These are phyloP conservation scores for Apamea crenata DNA, from an alignment of 2,888 invertebrate genomes.

Conservation along the genomic window DNA sequence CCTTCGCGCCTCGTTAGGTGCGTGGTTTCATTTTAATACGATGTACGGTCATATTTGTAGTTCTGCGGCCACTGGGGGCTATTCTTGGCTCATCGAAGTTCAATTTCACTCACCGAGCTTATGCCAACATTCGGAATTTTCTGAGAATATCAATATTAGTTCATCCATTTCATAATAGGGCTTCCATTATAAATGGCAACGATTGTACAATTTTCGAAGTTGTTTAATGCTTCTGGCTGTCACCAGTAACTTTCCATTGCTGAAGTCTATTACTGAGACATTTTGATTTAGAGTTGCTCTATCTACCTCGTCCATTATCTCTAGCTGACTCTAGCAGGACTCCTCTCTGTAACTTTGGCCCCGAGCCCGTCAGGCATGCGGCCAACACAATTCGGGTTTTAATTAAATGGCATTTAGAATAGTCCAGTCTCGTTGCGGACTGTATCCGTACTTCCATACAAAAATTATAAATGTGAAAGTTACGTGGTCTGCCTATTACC, in stretches of 20 bases:
- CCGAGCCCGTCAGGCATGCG: slow-evolving; percentile 28
- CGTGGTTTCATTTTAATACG: slow-evolving; percentile 44
- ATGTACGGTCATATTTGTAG: slow-evolving; percentile 13
- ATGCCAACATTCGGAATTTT: neutral
- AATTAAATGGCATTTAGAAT: slow-evolving; percentile 29
- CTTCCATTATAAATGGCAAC: slow-evolving; percentile 29
- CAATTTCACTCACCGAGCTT: neutral
- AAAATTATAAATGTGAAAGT: neutral
- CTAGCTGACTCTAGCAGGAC: slow-evolving; percentile 18
- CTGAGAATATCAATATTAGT: neutral
- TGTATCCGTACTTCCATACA: neutral
- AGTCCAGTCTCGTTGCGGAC: neutral
- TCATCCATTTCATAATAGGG: slow-evolving; percentile 1
- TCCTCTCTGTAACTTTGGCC: slow-evolving; percentile 22
- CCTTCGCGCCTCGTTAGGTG: slow-evolving; percentile 46
- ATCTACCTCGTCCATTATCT: slow-evolving; percentile 18
- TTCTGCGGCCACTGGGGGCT: neutral
- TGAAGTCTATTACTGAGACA: slow-evolving; percentile 24
- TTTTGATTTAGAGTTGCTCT: slow-evolving; percentile 21
- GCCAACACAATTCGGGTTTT: slow-evolving; percentile 34
- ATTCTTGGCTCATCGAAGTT: slow-evolving; percentile 3
- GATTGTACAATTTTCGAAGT: neutral
- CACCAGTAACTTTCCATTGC: slow-evolving; percentile 15
- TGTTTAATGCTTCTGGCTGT: slow-evolving; percentile 8
- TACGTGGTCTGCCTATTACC: too few species aligned